A percentile compares a stretch with the other conserved stretches of the same genome.
Evolutionary conservation across 2,797 vertebrate genomes (phyloP).

Genomic region (Lagocephalus sceleratus): DNA sequence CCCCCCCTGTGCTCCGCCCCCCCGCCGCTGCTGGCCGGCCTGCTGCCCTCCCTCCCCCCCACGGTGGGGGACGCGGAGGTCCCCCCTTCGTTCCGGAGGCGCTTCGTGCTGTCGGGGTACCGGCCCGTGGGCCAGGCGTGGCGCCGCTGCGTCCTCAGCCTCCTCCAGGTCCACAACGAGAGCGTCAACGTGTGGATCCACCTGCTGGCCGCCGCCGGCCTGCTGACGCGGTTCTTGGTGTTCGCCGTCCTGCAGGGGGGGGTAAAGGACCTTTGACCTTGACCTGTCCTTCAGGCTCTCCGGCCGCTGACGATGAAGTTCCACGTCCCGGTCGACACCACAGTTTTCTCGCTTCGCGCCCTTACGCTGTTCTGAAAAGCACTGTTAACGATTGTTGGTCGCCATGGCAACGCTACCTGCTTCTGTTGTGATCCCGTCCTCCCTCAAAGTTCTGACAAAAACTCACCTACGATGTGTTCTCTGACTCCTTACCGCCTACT

Average conservation of each 20-base stretch:
- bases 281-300: too few relatives aligned
- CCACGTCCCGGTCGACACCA: too few relatives aligned
- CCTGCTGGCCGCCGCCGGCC: constrained; percentile 77
- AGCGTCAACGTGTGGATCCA: constrained; percentile 89
- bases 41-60: constrained; percentile 78
- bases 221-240: constrained; percentile 78
- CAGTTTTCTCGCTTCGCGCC: too few relatives aligned
- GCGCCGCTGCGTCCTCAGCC: constrained; percentile 84
- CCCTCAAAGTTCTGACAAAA: too few relatives aligned
- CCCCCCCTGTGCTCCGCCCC: constrained; percentile 8
- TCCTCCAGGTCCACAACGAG: constrained; percentile 92
- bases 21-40: constrained; percentile 51
- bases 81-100: constrained; percentile 83
- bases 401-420: too few relatives aligned
- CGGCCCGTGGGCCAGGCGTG: constrained; percentile 82
- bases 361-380: too few relatives aligned
- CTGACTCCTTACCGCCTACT: too few relatives aligned
- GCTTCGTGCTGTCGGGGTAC: constrained; percentile 84
- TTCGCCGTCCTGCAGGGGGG: constrained; percentile 74
- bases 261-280: constrained; percentile 39
- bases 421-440: too few relatives aligned
- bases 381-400: too few relatives aligned
- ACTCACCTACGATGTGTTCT: too few relatives aligned
- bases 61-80: constrained; percentile 81
- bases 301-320: too few relatives aligned